These are phyloP conservation scores for Bambusicola thoracicus DNA, from an alignment of 2,113 vertebrate genomes.

Conservation along the genomic window DNA sequence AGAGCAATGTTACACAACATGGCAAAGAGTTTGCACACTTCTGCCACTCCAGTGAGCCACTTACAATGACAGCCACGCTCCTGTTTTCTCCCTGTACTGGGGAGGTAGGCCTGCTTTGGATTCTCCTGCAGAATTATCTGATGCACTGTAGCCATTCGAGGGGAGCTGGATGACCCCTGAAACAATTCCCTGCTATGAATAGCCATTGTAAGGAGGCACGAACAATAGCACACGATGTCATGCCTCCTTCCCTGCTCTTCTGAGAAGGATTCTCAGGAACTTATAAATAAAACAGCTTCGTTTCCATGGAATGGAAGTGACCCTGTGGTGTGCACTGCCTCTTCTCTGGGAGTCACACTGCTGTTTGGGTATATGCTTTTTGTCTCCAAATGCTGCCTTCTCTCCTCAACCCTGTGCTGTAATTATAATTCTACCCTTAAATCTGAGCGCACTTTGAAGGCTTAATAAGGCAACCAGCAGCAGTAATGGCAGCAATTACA, in stretches of 20 bases:
- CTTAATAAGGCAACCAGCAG: constrained; percentile 4
- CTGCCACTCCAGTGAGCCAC: constrained; percentile 15
- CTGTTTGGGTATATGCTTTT: not conserved
- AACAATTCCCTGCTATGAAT: constrained; percentile 15
- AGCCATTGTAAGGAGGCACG: not conserved
- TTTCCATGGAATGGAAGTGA: not conserved
- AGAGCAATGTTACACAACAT: constrained; percentile 26
- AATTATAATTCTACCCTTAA: constrained; percentile 41
- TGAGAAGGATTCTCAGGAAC: not conserved
- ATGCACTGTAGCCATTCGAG: not conserved
- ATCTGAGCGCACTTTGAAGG: not conserved
- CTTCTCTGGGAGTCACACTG: not conserved
- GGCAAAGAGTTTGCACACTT: constrained; percentile 16
- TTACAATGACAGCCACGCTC: not conserved
- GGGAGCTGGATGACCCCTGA: not conserved
- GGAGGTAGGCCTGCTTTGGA: constrained; percentile 12
- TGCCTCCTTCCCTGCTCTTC: not conserved
- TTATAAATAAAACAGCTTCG: not conserved
- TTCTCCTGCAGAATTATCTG: not conserved
- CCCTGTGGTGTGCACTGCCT: not conserved
- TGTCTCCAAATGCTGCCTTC: not conserved
- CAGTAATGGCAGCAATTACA: constrained; percentile 32
- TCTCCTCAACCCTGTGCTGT: not conserved
- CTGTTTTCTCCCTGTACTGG: constrained; percentile 18
- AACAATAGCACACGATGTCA: not conserved